phyloP scores from a whole-genome alignment of 2,888 invertebrate genomes.

The Ceramica pisi region DNA sequence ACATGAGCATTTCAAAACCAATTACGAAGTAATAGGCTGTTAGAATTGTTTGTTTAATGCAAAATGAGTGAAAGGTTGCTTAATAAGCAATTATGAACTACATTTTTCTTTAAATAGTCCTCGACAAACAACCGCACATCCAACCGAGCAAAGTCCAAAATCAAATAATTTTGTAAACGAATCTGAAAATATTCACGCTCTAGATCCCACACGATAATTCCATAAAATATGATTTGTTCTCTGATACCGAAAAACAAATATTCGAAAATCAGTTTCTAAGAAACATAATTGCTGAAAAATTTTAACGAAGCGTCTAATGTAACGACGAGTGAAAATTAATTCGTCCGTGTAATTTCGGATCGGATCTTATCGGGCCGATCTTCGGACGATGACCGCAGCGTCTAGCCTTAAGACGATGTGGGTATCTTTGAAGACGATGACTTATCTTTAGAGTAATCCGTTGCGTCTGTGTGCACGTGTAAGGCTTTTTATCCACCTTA shows the following conservation, averaged over 20 bases:
- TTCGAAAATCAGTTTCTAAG: conserved; percentile 48
- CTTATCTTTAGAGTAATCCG: conserved; percentile 43
- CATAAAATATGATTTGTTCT: conserved; percentile 36
- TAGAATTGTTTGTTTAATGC: conserved; percentile 4
- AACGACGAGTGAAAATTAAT: conserved; percentile 70
- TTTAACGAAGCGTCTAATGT: conserved; percentile 72
- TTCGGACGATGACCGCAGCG: conserved; percentile 69
- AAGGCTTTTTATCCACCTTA: conserved; percentile 37
- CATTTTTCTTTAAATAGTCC: conserved; percentile 3
- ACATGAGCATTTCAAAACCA: conserved; percentile 33
- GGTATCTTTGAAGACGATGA: conserved; percentile 48
- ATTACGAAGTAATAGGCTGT: conserved; percentile 5
- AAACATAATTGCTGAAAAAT: conserved; percentile 66
- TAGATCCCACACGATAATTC: conserved; percentile 25
- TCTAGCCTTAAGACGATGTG: conserved; percentile 43
- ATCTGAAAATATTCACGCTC: conserved; percentile 33
- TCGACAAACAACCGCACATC: conserved; percentile 7
- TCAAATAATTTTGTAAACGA: conserved; percentile 6
- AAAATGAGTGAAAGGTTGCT: conserved; percentile 17
- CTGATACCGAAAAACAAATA: conserved; percentile 23
- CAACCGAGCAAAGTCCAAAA: conserved; percentile 17
- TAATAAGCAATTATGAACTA: not conserved
- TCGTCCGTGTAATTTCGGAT: conserved; percentile 65
- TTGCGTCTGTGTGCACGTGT: conserved; percentile 29
- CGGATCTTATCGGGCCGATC: conserved; percentile 74